Evolutionary conservation across 2,888 invertebrate species (phyloP), one percentile per base, ranked within the genome.

Genomic region (Synergus umbraculus): DNA sequence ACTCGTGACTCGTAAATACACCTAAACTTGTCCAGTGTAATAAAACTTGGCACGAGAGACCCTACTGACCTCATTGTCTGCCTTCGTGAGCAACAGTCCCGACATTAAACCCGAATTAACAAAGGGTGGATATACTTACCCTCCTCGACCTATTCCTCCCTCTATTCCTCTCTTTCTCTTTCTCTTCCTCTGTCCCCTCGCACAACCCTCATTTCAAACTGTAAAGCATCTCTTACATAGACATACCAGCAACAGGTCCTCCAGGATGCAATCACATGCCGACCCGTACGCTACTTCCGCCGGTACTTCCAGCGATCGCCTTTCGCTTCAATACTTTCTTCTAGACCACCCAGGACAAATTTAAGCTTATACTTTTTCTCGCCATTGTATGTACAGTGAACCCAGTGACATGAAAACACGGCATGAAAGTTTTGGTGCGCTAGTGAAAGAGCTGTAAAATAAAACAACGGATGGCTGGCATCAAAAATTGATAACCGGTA

Each of bases 91-190:
- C 85, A 87, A 87, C 89, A 86, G 79, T 79, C 82, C 82, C 84
- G 84, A 80, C 87, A 89, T 90, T 90, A 90, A 89, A 88, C 86
- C 87, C 85, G 88, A 90, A 90, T 90, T 89, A 90, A 89, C 89
- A 88, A 87, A 87, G 87, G 88, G 88, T 88, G 84, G 87, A 88
- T 87, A 87, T 85, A 88, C 87, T 88, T 86, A 86, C 80, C 83
- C 78, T 80, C 81, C 82, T 81, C 78, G 83, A 82, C 79, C 82
- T 79, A 82, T 78, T 84, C 82, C 79, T 82, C 81, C 82, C 80
- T 81, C 80, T 84, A 79, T 82, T 78, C 83, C 78, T 29, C 22
- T 29, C 22, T 29, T 29, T 80, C 67, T 63, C 77, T 78, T 49
- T 18, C 77, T 13, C 29, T 29, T 43, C 43, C 69, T 60, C 81